These are phyloP conservation scores for Galeruca laticollis DNA, from an alignment of 2,888 invertebrate species.

Conservation along the genomic window DNA sequence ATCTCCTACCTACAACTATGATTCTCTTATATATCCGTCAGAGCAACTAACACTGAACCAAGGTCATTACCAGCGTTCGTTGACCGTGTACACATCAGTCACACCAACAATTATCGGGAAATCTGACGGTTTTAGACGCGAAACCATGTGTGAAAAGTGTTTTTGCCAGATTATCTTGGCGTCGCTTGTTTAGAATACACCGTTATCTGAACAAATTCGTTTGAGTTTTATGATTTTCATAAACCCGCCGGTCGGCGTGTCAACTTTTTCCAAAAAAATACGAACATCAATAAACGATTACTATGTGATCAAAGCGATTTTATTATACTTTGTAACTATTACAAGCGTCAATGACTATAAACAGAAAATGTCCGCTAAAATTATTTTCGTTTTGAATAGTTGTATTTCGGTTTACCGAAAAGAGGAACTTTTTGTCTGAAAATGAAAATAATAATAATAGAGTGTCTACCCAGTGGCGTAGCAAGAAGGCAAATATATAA, in stretches of 20 bases:
- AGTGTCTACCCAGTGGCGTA: too few relatives aligned
- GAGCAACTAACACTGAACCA: conserved; percentile 12
- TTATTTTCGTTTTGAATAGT: not conserved
- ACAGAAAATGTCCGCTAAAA: conserved; percentile 17
- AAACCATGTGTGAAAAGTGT: conserved; percentile 35
- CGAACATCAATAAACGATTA: not conserved
- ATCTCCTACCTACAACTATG: conserved; percentile 5
- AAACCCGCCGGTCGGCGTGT: not conserved
- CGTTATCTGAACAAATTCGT: conserved; percentile 6
- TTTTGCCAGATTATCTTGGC: conserved; percentile 32
- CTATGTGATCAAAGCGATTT: not conserved
- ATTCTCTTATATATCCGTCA: conserved; percentile 8
- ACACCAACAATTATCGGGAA: conserved; percentile 41
- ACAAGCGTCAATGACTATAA: not conserved
- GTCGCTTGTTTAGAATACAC: conserved; percentile 10
- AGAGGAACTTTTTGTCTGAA: too few relatives aligned
- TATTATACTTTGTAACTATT: not conserved
- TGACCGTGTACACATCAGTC: conserved; percentile 25
- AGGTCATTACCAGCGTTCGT: conserved; percentile 10
- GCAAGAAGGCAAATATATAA: too few relatives aligned
- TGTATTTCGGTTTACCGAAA: too few relatives aligned
- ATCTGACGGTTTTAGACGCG: conserved; percentile 38
- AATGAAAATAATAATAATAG: too few relatives aligned
- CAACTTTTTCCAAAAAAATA: not conserved
- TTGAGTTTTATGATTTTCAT: not conserved